These are phyloP conservation scores for Geotrypetes seraphini DNA, from an alignment of 2,797 vertebrate genomes.

Conservation along the genomic window DNA sequence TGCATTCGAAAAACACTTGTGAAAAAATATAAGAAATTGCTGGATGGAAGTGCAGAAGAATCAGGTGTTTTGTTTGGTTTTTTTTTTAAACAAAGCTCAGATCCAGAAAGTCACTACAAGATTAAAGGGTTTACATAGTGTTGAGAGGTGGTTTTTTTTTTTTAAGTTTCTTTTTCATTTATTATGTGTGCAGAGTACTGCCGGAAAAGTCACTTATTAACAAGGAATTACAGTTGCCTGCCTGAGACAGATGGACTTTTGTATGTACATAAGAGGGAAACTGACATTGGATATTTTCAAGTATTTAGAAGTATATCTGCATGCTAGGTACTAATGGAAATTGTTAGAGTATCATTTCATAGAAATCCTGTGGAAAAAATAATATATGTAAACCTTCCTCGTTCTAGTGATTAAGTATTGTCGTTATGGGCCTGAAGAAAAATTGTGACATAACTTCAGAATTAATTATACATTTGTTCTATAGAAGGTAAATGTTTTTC, in stretches of 20 bases:
- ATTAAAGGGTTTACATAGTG: slow-evolving; percentile 25
- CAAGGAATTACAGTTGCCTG: slow-evolving; percentile 35
- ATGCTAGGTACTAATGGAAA: slow-evolving; percentile 28
- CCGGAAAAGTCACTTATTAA: slow-evolving; percentile 27
- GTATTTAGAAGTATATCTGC: slow-evolving; percentile 24
- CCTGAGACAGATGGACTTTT: slow-evolving; percentile 51
- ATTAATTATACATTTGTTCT: too few species aligned
- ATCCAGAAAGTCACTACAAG: too few species aligned
- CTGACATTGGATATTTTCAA: slow-evolving; percentile 41
- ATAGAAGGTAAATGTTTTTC: too few species aligned
- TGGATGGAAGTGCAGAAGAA: background rate
- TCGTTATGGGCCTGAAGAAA: too few species aligned
- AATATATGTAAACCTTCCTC: too few species aligned
- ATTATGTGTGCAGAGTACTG: slow-evolving; percentile 36
- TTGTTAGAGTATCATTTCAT: slow-evolving; percentile 11
- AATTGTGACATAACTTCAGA: too few species aligned
- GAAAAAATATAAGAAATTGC: slow-evolving; percentile 11
- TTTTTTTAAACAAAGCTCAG: too few species aligned
- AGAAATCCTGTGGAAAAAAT: slow-evolving; percentile 7
- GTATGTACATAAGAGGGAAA: slow-evolving; percentile 39
- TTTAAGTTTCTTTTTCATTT: slow-evolving; percentile 43
- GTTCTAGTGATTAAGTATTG: too few species aligned
- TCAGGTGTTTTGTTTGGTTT: background rate
- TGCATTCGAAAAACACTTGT: slow-evolving; percentile 82
- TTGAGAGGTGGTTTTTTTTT: slow-evolving; percentile 37